Evolutionary conservation across 2,797 vertebrate species (phyloP).

Genomic region (Phyllotis vaccarum): DNA sequence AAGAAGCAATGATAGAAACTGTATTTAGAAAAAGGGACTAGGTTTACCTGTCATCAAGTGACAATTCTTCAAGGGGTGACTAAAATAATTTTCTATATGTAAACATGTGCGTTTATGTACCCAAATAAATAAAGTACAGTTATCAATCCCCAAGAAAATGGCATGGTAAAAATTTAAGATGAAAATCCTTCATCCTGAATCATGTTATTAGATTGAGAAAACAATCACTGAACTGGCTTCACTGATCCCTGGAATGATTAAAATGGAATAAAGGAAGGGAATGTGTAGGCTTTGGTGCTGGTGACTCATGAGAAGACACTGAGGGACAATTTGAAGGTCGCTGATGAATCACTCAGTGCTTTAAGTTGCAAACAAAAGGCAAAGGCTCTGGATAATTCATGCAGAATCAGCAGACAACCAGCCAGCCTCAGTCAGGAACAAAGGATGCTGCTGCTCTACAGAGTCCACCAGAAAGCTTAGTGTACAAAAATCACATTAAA

Average conservation of each 20-base stretch:
- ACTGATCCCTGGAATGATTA: background rate
- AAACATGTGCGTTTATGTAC: background rate
- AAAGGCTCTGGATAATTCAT: background rate
- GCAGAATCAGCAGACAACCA: background rate
- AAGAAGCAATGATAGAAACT: background rate
- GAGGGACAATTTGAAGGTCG: background rate
- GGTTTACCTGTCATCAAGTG: background rate
- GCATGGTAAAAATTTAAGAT: background rate
- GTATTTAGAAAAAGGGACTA: background rate
- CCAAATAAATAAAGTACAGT: background rate
- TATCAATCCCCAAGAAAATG: slow-evolving; percentile 8
- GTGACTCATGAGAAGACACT: background rate
- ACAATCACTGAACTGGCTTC: background rate
- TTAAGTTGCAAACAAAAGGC: slow-evolving; percentile 4
- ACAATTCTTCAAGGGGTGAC: background rate
- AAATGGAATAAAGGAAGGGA: background rate
- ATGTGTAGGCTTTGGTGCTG: background rate
- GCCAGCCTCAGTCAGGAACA: background rate
- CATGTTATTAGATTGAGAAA: background rate
- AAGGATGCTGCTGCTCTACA: background rate
- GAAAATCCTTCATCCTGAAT: background rate
- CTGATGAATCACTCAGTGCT: background rate
- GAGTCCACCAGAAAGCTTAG: background rate
- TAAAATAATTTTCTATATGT: background rate
- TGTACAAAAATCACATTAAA: background rate